phyloP scores from a whole-genome alignment of 2,888 invertebrate genomes.

The Anthoptus insignis region DNA sequence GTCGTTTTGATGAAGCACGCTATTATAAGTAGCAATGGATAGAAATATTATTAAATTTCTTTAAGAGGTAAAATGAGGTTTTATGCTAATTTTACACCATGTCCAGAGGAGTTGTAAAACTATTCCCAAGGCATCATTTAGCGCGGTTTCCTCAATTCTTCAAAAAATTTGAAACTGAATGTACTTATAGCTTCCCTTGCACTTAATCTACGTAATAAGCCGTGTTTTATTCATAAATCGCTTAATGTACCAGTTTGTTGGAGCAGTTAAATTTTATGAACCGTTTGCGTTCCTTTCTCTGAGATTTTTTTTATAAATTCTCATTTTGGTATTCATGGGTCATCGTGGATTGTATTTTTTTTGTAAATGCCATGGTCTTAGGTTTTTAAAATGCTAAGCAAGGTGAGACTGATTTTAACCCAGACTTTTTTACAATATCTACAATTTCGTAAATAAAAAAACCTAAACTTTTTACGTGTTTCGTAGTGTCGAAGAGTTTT shows the following conservation, averaged over 20 bases:
- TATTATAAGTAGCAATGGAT: background rate
- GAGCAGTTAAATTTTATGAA: constrained; percentile 14
- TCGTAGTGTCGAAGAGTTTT: too few relatives aligned
- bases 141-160: constrained; percentile 12
- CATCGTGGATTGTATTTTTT: too few relatives aligned
- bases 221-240: constrained; percentile 55
- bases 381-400: too few relatives aligned
- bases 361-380: too few relatives aligned
- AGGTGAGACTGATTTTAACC: too few relatives aligned
- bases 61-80: background rate
- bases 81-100: constrained; percentile 15
- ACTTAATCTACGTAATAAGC: constrained; percentile 58
- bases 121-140: constrained; percentile 20
- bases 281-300: background rate
- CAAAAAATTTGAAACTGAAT: constrained; percentile 46
- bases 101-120: constrained; percentile 20
- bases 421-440: too few relatives aligned
- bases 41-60: background rate
- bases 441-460: too few relatives aligned
- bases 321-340: background rate
- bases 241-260: constrained; percentile 35
- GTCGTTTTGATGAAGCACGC: background rate
- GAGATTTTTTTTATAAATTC: background rate
- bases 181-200: constrained; percentile 55
- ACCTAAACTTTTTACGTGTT: too few relatives aligned